A percentile compares a stretch with the other conserved stretches of the same genome.
Conservation (phyloP, 30 jellyfish, hydroid and myxozoan species). For the Chrysaora quinquecirrha region DNA sequence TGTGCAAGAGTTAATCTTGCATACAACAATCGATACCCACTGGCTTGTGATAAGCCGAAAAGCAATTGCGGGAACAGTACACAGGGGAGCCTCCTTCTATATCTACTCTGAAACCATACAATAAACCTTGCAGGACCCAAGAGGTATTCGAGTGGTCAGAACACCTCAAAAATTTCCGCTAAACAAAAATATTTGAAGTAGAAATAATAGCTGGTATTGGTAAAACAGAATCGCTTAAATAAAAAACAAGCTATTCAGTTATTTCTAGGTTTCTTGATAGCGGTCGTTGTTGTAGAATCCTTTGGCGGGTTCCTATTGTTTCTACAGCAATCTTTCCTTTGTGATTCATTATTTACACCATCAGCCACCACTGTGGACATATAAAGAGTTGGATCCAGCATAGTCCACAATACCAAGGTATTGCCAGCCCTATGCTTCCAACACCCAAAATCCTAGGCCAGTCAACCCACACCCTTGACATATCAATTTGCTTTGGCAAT, state of each 20-base stretch:
- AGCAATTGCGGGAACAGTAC: constrained; percentile 36
- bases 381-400: too few relatives aligned
- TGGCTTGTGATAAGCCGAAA: constrained; percentile 57
- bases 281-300: neutral
- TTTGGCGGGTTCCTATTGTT: neutral
- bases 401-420: too few relatives aligned
- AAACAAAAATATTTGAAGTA: neutral
- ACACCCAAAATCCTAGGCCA: neutral
- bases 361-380: neutral
- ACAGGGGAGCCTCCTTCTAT: constrained; percentile 16
- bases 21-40: constrained; percentile 36
- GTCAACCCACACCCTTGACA: too few relatives aligned
- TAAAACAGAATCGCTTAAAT: too few relatives aligned
- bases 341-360: neutral
- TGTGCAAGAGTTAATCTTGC: constrained; percentile 31
- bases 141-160: constrained; percentile 2
- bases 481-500: neutral
- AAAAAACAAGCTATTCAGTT: neutral
- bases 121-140: too few relatives aligned
- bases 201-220: neutral
- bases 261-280: neutral
- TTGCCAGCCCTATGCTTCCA: neutral
- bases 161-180: neutral
- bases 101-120: too few relatives aligned
- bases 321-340: neutral